Evolutionary conservation across 37 sponge, comb jelly and placozoan species (phyloP), one percentile per base, ranked within the genome.

Genomic region (Halisarca cf. caerulea): DNA sequence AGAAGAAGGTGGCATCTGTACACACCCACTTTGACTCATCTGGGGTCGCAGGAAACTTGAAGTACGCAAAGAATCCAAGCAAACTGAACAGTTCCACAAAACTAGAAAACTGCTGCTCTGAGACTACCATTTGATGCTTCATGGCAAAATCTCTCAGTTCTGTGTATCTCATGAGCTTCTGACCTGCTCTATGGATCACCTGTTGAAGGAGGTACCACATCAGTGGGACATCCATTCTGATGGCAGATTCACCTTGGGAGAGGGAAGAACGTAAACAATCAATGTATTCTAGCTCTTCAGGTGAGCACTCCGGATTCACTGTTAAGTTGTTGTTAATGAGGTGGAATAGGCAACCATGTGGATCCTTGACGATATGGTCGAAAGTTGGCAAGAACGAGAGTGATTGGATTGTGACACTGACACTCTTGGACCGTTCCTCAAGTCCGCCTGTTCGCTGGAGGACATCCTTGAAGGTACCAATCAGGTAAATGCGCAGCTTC

Each of bases 41-140:
- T 44, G 77, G 42, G 42, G 42, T 21, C 2, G 17, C n/a, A 21
- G 32, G 39, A 4, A 74, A 44, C 1, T 74, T 44, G 6, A 44
- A 74, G 77, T 40, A 74, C 24, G 14, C 43, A 6, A 40, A 41
- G 24, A 74, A 43, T 23, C 77, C 77, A 0, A 74, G 45, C 43
- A 74, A 2, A 39, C 15, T 17, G 45, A 74, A 74, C 77, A 74
- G 44, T 24, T 43, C 18, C 42, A 74, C 38, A 24, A 74, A 39
- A 37, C 38, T 24, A 21, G 25, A 37, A 43, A 74, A 74, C 77
- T 74, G 77, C 45, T 74, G 35, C 17, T 68, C 35, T 68, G 69
- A 28, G 35, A 8, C 4, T 4, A 30, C 32, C 32, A 7, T 32
- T 30, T 34, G 32, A 34, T 34, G 32, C 14, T 74, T 30, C 34